Percentiles rank a stretch among this genome's conserved stretches.
These are phyloP conservation scores for Tringa solitaria DNA, from an alignment of 2,113 vertebrate species.

Conservation along the genomic window DNA sequence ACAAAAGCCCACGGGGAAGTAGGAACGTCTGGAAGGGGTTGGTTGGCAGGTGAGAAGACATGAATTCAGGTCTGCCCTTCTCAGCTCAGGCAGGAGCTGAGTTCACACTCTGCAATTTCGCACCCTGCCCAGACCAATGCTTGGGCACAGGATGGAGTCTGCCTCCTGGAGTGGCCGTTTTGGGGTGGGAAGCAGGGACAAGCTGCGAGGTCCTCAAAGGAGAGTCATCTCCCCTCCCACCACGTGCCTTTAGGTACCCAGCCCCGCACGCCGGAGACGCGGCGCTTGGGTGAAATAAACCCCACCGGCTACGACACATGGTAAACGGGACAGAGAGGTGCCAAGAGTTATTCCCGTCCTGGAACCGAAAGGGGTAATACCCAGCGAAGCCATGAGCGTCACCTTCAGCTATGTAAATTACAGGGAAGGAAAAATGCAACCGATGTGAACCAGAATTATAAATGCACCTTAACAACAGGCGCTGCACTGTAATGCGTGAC, in stretches of 20 bases:
- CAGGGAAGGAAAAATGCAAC: background rate
- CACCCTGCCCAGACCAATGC: background rate
- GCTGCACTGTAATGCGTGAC: background rate
- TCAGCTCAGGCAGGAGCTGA: background rate
- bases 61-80: background rate
- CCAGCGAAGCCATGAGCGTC: background rate
- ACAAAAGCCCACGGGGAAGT: background rate
- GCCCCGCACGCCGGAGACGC: background rate
- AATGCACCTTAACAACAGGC: background rate
- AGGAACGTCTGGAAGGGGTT: background rate
- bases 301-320: background rate
- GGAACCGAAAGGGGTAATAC: background rate
- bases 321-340: background rate
- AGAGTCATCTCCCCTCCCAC: background rate
- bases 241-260: too few species aligned
- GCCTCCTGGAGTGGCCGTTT: background rate
- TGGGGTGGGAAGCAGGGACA: background rate
- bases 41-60: background rate
- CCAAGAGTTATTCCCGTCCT: background rate
- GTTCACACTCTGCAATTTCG: background rate
- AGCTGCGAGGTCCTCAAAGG: background rate
- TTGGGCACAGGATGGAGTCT: background rate
- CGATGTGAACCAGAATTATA: background rate
- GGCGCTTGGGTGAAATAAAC: fast-evolving
- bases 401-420: background rate